Evolutionary conservation across 1,140 invertebrate genomes (phyloP), one percentile per base, ranked within the genome.

Genomic region (Monomorium pharaonis): DNA sequence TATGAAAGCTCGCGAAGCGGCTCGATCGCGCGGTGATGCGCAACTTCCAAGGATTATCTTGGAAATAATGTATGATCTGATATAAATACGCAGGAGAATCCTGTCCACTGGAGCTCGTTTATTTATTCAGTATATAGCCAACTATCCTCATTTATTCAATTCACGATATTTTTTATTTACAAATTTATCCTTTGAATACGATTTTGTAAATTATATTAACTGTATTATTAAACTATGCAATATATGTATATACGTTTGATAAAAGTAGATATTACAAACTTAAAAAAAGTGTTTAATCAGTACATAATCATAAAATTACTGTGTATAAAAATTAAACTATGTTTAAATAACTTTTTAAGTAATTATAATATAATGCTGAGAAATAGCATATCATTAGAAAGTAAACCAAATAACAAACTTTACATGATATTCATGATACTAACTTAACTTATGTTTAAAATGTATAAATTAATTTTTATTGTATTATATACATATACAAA

Each of bases 1-100:
- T 33, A 37, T 0, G 49, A 54, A 21, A 91, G 67, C 18, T 47
- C 74, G 63, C 49, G 21, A 84, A 88, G 44, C 58, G 54, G 47
- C 60, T 72, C 86, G 69, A 85, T 88, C 75, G 87, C 83, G 87
- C 54, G 37, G 47, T 72, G 67, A 80, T 81, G 88, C 87, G 78
- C 78, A 70, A 51, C 78, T 83, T 83, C 78, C 78, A 58, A 72
- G 51, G 18, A 72, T 58, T 56, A 81, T 72, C 78, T 83, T 58
- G 78, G 67, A 16, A 30, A 83, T 83, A 58, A 83, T 83, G 69
- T 83, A 83, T 58, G 65, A 83, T 83, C 76, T 67, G 60, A 83
- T 81, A 83, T 74, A 83, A 72, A 83, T 83, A 83, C 27, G 37
- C 78, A 83, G 67, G 67, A 58, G 27, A 83, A 83, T 72, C 78